These are phyloP conservation scores for Phymanthus crucifer DNA, from an alignment of 92 coral and sea anemone genomes.

Conservation along the genomic window DNA sequence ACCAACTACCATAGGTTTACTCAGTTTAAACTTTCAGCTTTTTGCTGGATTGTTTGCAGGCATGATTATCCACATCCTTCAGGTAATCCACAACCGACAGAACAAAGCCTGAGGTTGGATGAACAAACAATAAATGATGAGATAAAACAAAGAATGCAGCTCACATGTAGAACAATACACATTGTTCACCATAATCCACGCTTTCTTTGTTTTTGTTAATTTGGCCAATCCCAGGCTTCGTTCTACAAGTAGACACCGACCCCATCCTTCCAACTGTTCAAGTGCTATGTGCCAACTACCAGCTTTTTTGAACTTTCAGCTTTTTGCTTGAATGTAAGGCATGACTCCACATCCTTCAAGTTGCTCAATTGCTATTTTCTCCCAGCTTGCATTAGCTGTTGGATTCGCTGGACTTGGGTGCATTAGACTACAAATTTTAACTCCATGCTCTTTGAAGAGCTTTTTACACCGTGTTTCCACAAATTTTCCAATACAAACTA, in stretches of 20 bases:
- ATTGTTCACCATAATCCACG: no score
- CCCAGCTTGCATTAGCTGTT: slow-evolving; percentile 77
- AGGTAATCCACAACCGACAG: no score
- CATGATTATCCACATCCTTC: slow-evolving; percentile 47
- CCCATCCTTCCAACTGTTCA: no score
- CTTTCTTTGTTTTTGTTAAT: no score
- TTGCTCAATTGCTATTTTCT: slow-evolving; percentile 56
- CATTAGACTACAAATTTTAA: slow-evolving; percentile 54
- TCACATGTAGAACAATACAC: no score
- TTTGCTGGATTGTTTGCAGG: slow-evolving; percentile 20
- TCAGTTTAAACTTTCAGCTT: background rate
- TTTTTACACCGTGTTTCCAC: slow-evolving; percentile 71
- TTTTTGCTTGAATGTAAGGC: slow-evolving; percentile 22
- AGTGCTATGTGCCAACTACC: background rate
- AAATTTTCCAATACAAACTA: slow-evolving; percentile 84
- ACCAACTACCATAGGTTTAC: background rate
- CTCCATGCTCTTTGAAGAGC: slow-evolving; percentile 40
- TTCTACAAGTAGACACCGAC: no score
- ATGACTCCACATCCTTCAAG: slow-evolving; percentile 51
- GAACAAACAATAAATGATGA: no score
- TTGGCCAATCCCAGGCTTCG: no score
- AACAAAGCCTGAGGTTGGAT: no score
- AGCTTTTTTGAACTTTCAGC: background rate
- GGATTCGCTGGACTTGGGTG: slow-evolving; percentile 92
- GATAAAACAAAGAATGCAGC: no score